Base-by-base conservation (phyloP, 2,797 vertebrate genomes). In the Xenentodon cancila region DNA sequence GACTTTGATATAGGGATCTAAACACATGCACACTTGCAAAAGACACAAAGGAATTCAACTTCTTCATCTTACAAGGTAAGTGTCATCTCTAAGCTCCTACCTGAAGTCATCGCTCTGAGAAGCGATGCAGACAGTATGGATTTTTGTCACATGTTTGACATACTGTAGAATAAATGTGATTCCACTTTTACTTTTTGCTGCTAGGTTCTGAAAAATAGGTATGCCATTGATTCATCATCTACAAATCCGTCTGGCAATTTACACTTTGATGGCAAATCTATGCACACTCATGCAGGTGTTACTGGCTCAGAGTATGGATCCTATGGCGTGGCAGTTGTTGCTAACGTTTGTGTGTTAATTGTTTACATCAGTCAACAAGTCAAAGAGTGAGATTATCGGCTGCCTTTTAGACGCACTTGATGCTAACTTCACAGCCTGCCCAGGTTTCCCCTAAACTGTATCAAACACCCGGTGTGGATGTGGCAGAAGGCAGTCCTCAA, bases 401-500 rank as follows among this genome's bases (percentile, higher is more conserved):
- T 11, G 9, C 6, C 1, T 53, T 56, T 61, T 46, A 20, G 1
- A 56, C 9, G 57, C 62, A n/a, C 50, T 56, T 56, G 1, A 50
- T 54, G 17, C 1, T 56, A 3, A 40, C 30, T 53, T 7, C 32
- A 1, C 32, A 32, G 7, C 32, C 32, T 32, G 9, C 32, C 32
- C 32, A 52, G 48, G 57, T 72, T 71, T 84, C 64, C 65, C 59
- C 67, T 55, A 53, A 42, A 65, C 25, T 53, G 44, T 21, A 66
- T 47, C 43, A 56, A 64, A 70, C 63, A 11, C 34, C 30, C 45
- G 51, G 70, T 43, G 25, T 25, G 25, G 25, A 76, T 64, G 73
- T 83, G 74, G 85, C 90, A 91, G 89, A 87, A 90, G 90, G 90
- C 60, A 57, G 87, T 71, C 82, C 85, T 73, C 76, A 43, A 85